Evolutionary conservation across 2,888 invertebrate genomes (phyloP), one percentile per base, ranked within the genome.

Genomic region (Dorcus hopei): DNA sequence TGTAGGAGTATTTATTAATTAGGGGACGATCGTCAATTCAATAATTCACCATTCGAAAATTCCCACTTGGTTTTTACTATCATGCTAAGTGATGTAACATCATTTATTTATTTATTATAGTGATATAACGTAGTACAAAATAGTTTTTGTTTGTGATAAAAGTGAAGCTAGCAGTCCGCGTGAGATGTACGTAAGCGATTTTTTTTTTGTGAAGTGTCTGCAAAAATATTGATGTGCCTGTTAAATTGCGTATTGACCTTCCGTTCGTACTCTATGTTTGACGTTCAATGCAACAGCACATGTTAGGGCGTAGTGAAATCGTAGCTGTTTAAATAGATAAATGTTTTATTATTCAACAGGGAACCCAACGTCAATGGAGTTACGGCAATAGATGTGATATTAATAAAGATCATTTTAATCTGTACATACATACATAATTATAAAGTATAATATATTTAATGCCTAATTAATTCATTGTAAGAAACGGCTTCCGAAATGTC

Each of bases 371-470:
- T 67, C 63, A 65, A 58, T 62, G 65, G 67, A 67, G 67, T 66
- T 64, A 67, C 66, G 67, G 67, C 65, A 65, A 65, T 70, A 69
- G 70, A 68, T 70, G 70, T 70, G 70, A 70, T 70, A 70, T 70
- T 68, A 68, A 68, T 59, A 57, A 58, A 56, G 38, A 62, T 61
- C 59, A 61, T 61, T 63, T 55, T 58, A 54, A 49, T 53, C 59
- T 65, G 62, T 65, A 65, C 49, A 65, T 65, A 65, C 49, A 65
- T 65, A 61, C 49, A 52, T 57, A 58, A 50, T 52, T 40, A 52
- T 54, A 52, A 61, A 57, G 39, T 49, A 58, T 49, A 57, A 51
- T 59, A 54, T 54, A 54, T 51, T 51, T 47, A 59, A 50, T 53
- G 51, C 49, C 26, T 33, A 33, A 33, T 33, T 33, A 33, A 33